A percentile compares a stretch with the other conserved stretches of the same genome.
Evolutionary conservation across 2,797 vertebrate genomes (phyloP).

Genomic region (Cossypha caffra): DNA sequence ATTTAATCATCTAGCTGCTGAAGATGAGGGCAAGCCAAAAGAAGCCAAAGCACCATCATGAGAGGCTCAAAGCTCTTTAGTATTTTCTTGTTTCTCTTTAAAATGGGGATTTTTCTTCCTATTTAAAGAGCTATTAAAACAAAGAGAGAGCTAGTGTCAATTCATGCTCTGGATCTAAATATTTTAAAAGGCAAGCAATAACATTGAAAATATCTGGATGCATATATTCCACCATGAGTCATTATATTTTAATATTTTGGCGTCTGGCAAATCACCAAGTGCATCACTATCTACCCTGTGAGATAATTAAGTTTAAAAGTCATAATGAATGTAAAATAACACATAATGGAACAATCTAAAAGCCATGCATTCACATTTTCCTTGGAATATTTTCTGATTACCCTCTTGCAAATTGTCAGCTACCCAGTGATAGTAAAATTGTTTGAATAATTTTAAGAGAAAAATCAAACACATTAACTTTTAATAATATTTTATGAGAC

Average conservation of each 20-base stretch:
- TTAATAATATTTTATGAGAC: conserved; percentile 68
- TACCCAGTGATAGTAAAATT: conserved; percentile 52
- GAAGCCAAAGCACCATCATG: background rate
- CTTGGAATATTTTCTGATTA: conserved; percentile 47
- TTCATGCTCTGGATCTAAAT: background rate
- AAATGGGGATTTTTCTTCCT: background rate
- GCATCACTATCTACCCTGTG: conserved; percentile 6
- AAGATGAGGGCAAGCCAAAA: background rate
- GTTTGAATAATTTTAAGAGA: conserved; percentile 59
- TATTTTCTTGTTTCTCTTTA: background rate
- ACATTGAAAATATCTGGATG: conserved; percentile 16
- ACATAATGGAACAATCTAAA: conserved; percentile 35
- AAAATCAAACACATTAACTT: conserved; percentile 64
- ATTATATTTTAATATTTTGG: conserved; percentile 37
- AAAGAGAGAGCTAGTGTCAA: background rate
- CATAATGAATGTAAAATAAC: conserved; percentile 56
- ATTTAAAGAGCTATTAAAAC: conserved; percentile 2
- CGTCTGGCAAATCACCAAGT: conserved; percentile 7
- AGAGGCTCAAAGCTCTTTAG: background rate
- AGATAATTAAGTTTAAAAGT: conserved; percentile 62
- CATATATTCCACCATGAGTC: conserved; percentile 30
- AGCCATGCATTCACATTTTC: conserved; percentile 9
- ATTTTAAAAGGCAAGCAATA: conserved; percentile 52
- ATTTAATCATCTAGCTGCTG: background rate
- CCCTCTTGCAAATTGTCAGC: conserved; percentile 13